Evolutionary conservation across 2,888 invertebrate genomes (phyloP), one percentile per base, ranked within the genome.

Genomic region (Sarcophaga caerulescens): DNA sequence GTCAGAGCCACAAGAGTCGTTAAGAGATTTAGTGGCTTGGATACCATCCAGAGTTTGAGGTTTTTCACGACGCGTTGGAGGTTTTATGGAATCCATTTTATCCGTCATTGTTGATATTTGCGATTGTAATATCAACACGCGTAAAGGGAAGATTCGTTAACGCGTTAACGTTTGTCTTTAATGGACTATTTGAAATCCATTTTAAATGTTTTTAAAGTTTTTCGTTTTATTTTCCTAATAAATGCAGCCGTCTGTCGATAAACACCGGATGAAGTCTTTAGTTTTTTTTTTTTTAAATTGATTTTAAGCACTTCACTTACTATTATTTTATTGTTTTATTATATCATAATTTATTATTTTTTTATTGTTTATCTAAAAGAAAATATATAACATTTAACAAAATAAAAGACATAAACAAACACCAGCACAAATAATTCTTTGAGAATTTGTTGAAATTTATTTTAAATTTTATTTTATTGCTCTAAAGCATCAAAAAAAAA

Each of bases 31-130:
- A 66, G 88, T 84, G 25, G 89, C 89, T 25, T 89, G 88, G 25
- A 88, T 87, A 81, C 91, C 90, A 69, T 89, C 89, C 70, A 92
- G 87, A 21, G 89, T 90, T 87, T 92, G 92, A 35, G 92, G 92
- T 78, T 92, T 92, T 75, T 91, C 92, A 85, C 90, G 91, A 47
- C 89, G 91, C 88, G 89, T 85, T 70, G 89, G 73, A 4, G 81
- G 14, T 44, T 81, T 82, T n/a, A 88, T 73, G n/a, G 90, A 88
- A 63, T 91, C 90, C 85, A 90, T 87, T 52, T 90, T 90, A 60
- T 92, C 91, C 87, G 89, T 91, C 92, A 92, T 92, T 87, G 68
- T 88, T 35, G 8, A 60, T 35, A 17, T 65, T 25, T 77, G 71
- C 44, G 84, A 59, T 47, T 57, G 69, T 19, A 11, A 59, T 45